Conservation (phyloP, 2,797 vertebrate species). For the Gymnoscopelus microlampas region DNA sequence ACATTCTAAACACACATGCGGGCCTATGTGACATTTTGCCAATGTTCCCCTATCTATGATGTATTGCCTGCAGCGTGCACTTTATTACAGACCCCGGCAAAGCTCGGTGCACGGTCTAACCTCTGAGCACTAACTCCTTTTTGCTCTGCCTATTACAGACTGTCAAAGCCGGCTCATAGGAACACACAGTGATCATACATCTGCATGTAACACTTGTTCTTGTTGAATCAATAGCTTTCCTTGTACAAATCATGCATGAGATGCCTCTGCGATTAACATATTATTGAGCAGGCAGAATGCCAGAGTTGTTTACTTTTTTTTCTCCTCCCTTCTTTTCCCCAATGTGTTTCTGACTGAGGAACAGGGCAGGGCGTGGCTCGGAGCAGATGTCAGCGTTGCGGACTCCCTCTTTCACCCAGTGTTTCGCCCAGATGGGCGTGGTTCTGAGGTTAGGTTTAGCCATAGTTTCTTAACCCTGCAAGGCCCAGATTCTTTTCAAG, state of each 20-base stretch:
- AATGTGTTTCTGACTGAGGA: too few species aligned
- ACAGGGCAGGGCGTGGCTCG: too few species aligned
- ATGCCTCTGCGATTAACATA: background rate
- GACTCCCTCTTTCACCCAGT: too few species aligned
- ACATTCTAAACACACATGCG: conserved; percentile 37
- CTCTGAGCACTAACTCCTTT: conserved; percentile 1
- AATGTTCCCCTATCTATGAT: conserved; percentile 45
- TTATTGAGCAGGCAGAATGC: background rate
- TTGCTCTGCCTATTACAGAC: conserved; percentile 22
- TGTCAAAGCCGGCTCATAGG: conserved; percentile 30
- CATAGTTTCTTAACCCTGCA: too few species aligned
- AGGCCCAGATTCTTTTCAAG: too few species aligned
- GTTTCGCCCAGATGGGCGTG: too few species aligned
- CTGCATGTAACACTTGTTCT: conserved; percentile 14
- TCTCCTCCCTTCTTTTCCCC: too few species aligned
- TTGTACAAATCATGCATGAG: background rate
- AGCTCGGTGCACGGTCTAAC: conserved; percentile 22
- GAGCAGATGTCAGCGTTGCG: too few species aligned
- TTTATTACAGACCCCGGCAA: conserved; percentile 37
- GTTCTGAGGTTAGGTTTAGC: too few species aligned
- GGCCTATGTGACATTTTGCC: conserved; percentile 26
- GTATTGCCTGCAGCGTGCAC: conserved; percentile 37
- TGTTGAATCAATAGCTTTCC: background rate
- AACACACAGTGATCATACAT: conserved; percentile 3
- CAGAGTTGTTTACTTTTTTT: background rate